Conservation (phyloP, 1,140 invertebrate species). For the Sesamia nonagrioides region DNA sequence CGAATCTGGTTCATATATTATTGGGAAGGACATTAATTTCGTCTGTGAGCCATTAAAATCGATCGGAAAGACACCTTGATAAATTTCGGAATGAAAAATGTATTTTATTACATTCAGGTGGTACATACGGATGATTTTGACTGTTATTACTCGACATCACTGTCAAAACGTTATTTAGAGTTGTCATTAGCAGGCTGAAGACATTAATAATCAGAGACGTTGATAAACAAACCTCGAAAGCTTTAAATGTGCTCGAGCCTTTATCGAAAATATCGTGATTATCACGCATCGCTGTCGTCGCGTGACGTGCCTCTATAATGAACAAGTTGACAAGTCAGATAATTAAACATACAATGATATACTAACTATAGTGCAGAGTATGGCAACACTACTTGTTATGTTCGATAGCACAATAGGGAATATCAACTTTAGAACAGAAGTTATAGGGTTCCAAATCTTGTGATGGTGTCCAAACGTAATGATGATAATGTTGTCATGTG, state of each 20-base stretch:
- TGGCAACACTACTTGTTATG: slow-evolving; percentile 19
- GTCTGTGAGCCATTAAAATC: not conserved
- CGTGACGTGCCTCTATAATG: slow-evolving; percentile 44
- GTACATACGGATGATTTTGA: not conserved
- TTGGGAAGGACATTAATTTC: slow-evolving; percentile 2
- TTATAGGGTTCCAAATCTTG: not conserved
- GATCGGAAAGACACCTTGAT: not conserved
- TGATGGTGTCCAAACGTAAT: not conserved
- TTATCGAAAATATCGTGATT: slow-evolving; percentile 31
- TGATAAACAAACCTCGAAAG: slow-evolving; percentile 3
- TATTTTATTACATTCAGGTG: not conserved
- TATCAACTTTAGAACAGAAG: not conserved
- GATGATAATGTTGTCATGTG: slow-evolving; percentile 25
- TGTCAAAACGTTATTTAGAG: not conserved
- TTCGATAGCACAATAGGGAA: not conserved
- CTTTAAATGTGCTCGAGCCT: not conserved
- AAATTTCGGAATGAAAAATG: not conserved
- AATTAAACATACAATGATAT: slow-evolving; percentile 41
- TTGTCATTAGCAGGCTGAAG: slow-evolving; percentile 3
- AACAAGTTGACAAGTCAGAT: slow-evolving; percentile 42
- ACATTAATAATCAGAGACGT: slow-evolving; percentile 1
- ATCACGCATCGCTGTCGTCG: slow-evolving; percentile 22
- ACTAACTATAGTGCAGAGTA: slow-evolving; percentile 16
- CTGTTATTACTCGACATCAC: slow-evolving; percentile 17
- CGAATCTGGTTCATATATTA: not conserved